Percentiles rank a stretch among this genome's conserved stretches.
phyloP scores from a whole-genome alignment of 2,888 invertebrate genomes.

The Arrhopalites spinosus region DNA sequence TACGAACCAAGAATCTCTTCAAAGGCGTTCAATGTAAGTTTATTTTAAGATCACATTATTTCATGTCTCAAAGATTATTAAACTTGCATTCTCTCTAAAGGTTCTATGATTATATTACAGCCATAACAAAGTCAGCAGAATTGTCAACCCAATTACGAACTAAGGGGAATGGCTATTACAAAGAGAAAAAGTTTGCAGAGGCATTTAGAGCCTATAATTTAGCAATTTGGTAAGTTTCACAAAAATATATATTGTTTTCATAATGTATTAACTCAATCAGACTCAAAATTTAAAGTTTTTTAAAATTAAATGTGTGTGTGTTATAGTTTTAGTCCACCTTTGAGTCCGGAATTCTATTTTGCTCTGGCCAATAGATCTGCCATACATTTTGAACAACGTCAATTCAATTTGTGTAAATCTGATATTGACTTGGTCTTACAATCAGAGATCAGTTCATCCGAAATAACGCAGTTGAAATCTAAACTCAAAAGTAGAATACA shows the following conservation, averaged over 20 bases:
- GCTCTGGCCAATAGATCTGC: constrained; percentile 45
- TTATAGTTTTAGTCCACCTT: constrained; percentile 41
- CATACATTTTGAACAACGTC: constrained; percentile 35
- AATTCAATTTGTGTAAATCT: constrained; percentile 26
- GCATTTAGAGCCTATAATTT: constrained; percentile 49
- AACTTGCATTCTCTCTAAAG: background rate
- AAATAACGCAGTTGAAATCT: constrained; percentile 19
- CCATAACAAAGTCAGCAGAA: constrained; percentile 17
- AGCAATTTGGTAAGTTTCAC: too few species aligned
- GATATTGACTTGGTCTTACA: constrained; percentile 39
- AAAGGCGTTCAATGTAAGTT: background rate
- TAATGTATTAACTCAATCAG: too few species aligned
- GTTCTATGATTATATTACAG: constrained; percentile 10
- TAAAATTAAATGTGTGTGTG: too few species aligned
- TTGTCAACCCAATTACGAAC: constrained; percentile 32
- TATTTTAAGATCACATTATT: background rate
- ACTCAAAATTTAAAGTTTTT: too few species aligned
- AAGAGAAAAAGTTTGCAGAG: constrained; percentile 31
- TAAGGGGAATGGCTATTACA: constrained; percentile 47
- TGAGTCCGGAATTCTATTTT: constrained; percentile 25
- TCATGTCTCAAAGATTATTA: background rate
- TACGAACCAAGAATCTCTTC: background rate
- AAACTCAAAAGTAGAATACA: constrained; percentile 29
- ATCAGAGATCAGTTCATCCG: background rate
- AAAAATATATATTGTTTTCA: too few species aligned